A percentile compares a stretch with the other conserved stretches of the same genome.
Conservation (phyloP, 2,113 vertebrate species). For the Calonectris borealis region DNA sequence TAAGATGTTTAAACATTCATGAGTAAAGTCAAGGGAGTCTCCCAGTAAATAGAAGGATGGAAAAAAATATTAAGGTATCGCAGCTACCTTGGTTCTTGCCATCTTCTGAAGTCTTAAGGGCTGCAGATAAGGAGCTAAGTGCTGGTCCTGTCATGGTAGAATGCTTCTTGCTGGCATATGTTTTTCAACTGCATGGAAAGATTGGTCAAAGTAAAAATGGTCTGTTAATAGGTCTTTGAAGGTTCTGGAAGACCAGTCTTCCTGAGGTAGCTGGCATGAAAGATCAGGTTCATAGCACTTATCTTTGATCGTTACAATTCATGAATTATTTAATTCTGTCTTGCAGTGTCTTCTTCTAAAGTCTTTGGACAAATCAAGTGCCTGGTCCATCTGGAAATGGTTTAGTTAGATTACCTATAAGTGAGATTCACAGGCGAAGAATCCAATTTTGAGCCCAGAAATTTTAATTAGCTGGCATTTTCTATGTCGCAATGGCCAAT, state of each 20-base stretch:
- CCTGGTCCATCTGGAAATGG: neutral
- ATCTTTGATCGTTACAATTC: neutral
- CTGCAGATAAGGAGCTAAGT: neutral
- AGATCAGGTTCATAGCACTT: neutral
- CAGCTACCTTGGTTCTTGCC: neutral
- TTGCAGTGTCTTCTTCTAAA: neutral
- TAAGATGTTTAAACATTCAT: neutral
- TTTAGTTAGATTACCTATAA: neutral
- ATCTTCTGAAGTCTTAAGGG: neutral
- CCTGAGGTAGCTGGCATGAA: neutral
- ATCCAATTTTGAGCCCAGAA: neutral
- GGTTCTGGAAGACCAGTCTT: neutral
- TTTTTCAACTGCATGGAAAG: neutral
- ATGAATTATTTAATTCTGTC: neutral
- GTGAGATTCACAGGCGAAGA: neutral
- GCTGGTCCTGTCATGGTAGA: neutral
- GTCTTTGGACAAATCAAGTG: neutral
- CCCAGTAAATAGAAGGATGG: neutral
- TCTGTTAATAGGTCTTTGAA: neutral
- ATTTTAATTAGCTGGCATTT: neutral
- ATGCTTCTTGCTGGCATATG: rapidly evolving
- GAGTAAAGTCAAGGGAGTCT: neutral
- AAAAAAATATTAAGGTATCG: neutral
- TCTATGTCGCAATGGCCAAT: neutral
- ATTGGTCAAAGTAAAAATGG: neutral